Conservation (phyloP, 2,888 invertebrate species). For the Ophion costatus region DNA sequence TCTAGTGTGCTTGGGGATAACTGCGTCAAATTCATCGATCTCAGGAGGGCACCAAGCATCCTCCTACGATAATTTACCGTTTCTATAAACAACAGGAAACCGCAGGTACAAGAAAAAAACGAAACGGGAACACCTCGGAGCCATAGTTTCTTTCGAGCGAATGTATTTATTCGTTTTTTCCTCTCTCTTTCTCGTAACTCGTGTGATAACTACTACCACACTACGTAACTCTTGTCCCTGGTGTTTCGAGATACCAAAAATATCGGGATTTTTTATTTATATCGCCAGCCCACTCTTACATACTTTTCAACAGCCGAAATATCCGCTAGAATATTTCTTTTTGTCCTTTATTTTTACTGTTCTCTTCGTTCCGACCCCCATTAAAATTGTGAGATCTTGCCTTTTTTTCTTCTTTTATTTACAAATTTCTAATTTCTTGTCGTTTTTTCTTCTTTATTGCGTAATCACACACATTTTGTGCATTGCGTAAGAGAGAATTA, state of each 20-base stretch:
- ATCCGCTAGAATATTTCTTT: conserved; percentile 40
- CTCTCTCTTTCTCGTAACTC: not conserved
- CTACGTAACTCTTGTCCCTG: not conserved
- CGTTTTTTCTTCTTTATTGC: not conserved
- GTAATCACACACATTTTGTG: not conserved
- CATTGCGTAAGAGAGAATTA: not conserved
- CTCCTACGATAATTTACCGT: not conserved
- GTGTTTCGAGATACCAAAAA: conserved; percentile 67
- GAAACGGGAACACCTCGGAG: not conserved
- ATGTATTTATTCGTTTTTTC: not conserved
- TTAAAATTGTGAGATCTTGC: not conserved
- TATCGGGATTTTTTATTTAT: conserved; percentile 65
- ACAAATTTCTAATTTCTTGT: conserved; percentile 24
- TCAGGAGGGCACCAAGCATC: not conserved
- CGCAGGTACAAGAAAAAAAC: not conserved
- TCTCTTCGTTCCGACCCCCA: not conserved
- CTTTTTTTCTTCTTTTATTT: conserved; percentile 17
- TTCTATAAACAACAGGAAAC: not conserved
- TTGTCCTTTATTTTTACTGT: not conserved
- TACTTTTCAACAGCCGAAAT: conserved; percentile 52
- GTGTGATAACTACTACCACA: not conserved
- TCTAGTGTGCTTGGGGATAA: conserved; percentile 34
- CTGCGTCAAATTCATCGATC: not conserved
- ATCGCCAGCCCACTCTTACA: conserved; percentile 51
- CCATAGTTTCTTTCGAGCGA: not conserved